Conservation (phyloP, 64 coral and sea anemone species). For the Actinia equina region DNA sequence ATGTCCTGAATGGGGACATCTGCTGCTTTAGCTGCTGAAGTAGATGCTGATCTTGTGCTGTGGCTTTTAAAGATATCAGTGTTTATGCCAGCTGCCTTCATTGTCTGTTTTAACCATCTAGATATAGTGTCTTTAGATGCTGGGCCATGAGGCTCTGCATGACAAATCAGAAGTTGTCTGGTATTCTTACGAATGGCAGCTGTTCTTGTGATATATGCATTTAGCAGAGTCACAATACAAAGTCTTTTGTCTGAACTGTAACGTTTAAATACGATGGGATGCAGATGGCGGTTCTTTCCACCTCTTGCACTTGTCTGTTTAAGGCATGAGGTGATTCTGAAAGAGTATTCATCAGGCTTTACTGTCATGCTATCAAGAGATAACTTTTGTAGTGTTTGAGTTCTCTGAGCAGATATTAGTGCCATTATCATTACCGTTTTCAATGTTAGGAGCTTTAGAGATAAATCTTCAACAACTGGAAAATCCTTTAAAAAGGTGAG, state of each 20-base stretch:
- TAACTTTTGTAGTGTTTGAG: conserved; percentile 33
- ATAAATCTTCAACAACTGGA: conserved; percentile 5
- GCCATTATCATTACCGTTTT: conserved; percentile 59
- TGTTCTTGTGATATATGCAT: no score
- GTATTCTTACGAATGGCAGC: neutral
- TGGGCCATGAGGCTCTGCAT: conserved; percentile 54
- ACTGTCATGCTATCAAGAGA: conserved; percentile 10
- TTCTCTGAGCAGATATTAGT: conserved; percentile 50
- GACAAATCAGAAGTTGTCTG: conserved; percentile 44
- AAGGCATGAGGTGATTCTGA: conserved; percentile 9
- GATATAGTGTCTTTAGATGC: conserved; percentile 55
- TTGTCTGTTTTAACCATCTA: conserved; percentile 46
- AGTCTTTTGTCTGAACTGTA: conserved; percentile 38
- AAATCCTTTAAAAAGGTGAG: no score
- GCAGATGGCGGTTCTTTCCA: conserved; percentile 34
- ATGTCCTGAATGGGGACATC: no score
- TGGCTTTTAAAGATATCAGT: no score
- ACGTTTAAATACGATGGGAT: conserved; percentile 38
- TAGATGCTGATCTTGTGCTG: no score
- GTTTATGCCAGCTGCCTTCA: conserved; percentile 22
- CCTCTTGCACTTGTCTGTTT: conserved; percentile 13
- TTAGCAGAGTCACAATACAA: neutral
- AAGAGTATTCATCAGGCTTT: conserved; percentile 7
- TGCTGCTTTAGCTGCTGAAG: no score
- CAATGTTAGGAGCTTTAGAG: conserved; percentile 28